Evolutionary conservation across 1,140 invertebrate genomes (phyloP), one percentile per base, ranked within the genome.

Genomic region (Drosophila novamexicana): DNA sequence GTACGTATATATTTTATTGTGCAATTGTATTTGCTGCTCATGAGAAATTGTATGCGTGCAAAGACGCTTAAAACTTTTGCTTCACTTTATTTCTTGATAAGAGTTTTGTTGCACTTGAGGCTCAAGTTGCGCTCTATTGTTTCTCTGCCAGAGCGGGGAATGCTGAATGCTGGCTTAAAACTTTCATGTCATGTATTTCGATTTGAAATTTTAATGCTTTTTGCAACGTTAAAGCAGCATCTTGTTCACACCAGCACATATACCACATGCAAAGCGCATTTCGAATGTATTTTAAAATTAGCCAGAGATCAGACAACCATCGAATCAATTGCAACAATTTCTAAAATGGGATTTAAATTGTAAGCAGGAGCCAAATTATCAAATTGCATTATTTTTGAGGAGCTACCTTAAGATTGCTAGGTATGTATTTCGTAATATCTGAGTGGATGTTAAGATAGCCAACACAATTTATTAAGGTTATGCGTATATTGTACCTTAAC

Each of bases 21-120:
- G 83, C 84, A 88, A 89, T 88, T 88, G 83, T 89, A 89, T 89
- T 89, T 89, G 59, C 68, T 86, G 79, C 83, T 86, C 83, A 86
- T 86, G 83, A 86, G 83, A 88, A 86, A 86, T 79, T 88, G 83
- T 88, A 82, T 88, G 83, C 83, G 79, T 83, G 72, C 76, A 86
- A 86, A 86, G 83, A 88, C 54, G 83, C 83, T 86, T 86, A 86
- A 88, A 88, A 89, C 69, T 88, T 88, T 89, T 69, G 39, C 73
- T 66, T 77, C 44, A 74, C 65, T 74, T 74, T 88, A 65, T 69
- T 77, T 66, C 56, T 47, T 84, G 81, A 85, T 85, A 85, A 85
- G 82, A 85, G 82, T 73, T 68, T 73, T 73, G 70, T 75, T 72
- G 75, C 79, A 86, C 71, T 88, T 59, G 61, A 79, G 79, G 57